Evolutionary conservation across 2,888 invertebrate genomes (phyloP), one percentile per base, ranked within the genome.

Genomic region (Strigamia maritima): DNA sequence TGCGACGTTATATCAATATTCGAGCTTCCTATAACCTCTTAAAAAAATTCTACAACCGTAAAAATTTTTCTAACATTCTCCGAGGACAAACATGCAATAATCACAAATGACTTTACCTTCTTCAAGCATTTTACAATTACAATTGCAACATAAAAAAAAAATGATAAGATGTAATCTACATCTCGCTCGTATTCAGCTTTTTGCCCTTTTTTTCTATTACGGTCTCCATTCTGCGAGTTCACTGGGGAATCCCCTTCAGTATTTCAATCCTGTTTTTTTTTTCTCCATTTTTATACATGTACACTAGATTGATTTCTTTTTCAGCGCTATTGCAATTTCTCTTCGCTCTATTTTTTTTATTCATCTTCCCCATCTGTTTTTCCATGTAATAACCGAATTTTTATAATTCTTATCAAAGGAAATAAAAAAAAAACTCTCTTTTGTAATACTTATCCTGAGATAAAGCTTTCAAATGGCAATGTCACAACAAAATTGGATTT

Each of bases 271-370:
- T 10, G 10, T 10, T 35, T 35, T 44, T 16, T 44, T 44, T 14
- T n/a, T n/a, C n/a, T 14, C 14, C 44, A 6, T 44, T 60, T 22
- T 60, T 14, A 60, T 60, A 60, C 22, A 10, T 24, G 22, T 60
- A 24, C 60, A 60, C 22, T 22, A 60, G 60, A 60, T 60, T 60
- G 60, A 60, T 60, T 60, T 22, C 22, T 60, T 60, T 60, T 60
- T 14, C 14, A 3, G 7, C 8, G 8, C 16, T n/a, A 10, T 54
- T 60, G 60, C 22, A 60, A 22, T 60, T 60, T 8, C 24, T 22
- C 16, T 60, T 60, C 24, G 8, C 44, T 60, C 6, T 3, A n/a
- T 22, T 12, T 60, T 22, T 24, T 24, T 24, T 60, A 19, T 8
- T 8, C 40, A 24, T 60, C 24, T 24, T 22, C 24, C 6, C 60